These are phyloP conservation scores for Hippopotamus amphibius DNA, from an alignment of 2,113 vertebrate genomes.

Conservation along the genomic window DNA sequence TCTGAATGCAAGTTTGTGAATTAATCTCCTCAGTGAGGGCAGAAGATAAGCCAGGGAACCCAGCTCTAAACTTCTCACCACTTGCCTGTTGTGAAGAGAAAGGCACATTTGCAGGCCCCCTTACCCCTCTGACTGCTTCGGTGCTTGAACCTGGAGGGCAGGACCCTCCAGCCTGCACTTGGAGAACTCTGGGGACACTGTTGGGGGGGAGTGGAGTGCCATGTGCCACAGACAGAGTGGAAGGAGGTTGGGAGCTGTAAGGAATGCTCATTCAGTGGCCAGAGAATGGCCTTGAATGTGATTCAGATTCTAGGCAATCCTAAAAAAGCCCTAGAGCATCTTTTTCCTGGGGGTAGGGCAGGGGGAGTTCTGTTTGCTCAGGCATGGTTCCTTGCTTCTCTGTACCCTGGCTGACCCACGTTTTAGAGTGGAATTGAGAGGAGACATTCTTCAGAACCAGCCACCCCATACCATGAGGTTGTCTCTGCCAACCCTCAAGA, in stretches of 20 bases:
- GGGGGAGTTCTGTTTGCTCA: not conserved
- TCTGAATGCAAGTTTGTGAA: not conserved
- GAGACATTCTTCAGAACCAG: not conserved
- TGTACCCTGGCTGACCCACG: too few relatives aligned
- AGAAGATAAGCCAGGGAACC: not conserved
- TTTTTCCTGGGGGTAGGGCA: not conserved
- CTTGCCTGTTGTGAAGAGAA: not conserved
- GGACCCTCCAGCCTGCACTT: not conserved
- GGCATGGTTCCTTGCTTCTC: not conserved
- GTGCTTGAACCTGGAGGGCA: not conserved
- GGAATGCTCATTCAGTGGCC: not conserved
- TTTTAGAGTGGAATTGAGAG: not conserved
- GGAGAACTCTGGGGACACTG: not conserved
- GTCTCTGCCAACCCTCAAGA: not conserved
- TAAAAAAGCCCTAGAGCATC: not conserved
- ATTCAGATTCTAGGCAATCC: not conserved
- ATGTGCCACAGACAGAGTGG: not conserved
- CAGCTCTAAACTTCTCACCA: not conserved
- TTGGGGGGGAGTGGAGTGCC: not conserved
- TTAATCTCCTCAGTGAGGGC: not conserved
- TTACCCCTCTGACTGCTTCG: not conserved
- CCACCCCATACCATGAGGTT: accelerated
- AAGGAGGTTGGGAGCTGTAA: not conserved
- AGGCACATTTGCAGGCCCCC: accelerated
- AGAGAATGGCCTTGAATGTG: not conserved